phyloP scores from a whole-genome alignment of 1,140 invertebrate genomes.

The Microvelia longipes region DNA sequence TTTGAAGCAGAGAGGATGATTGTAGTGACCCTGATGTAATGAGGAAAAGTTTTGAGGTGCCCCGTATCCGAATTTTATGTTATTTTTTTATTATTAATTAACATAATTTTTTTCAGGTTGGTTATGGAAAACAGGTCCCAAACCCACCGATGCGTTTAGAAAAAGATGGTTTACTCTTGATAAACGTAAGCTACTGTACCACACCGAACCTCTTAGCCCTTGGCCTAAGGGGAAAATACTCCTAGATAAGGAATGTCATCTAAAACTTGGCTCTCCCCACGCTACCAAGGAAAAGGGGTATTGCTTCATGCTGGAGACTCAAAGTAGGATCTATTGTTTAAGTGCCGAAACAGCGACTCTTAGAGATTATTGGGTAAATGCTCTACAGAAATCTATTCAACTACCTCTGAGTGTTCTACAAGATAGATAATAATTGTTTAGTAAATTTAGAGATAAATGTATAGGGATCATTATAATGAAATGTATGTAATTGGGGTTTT shows the following conservation, averaged over 20 bases:
- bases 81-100: too few species aligned
- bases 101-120: too few species aligned
- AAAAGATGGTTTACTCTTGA: slow-evolving; percentile 81
- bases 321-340: slow-evolving; percentile 63
- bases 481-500: too few species aligned
- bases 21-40: too few species aligned
- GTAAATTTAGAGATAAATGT: too few species aligned
- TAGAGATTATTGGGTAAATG: slow-evolving; percentile 60
- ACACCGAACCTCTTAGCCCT: slow-evolving; percentile 66
- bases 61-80: too few species aligned
- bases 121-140: slow-evolving; percentile 77
- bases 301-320: slow-evolving; percentile 74
- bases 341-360: slow-evolving; percentile 63
- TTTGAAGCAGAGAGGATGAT: too few species aligned
- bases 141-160: slow-evolving; percentile 58
- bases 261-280: slow-evolving; percentile 39
- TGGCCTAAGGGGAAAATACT: slow-evolving; percentile 85
- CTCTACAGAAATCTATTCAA: slow-evolving; percentile 57
- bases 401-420: slow-evolving; percentile 55
- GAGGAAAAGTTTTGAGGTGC: too few species aligned
- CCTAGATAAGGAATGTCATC: slow-evolving; percentile 65
- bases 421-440: too few species aligned
- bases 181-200: slow-evolving; percentile 77
- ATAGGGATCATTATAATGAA: too few species aligned
- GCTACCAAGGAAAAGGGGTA: slow-evolving; percentile 58